phyloP scores from a whole-genome alignment of 2,888 invertebrate species.

The Troides aeacus region DNA sequence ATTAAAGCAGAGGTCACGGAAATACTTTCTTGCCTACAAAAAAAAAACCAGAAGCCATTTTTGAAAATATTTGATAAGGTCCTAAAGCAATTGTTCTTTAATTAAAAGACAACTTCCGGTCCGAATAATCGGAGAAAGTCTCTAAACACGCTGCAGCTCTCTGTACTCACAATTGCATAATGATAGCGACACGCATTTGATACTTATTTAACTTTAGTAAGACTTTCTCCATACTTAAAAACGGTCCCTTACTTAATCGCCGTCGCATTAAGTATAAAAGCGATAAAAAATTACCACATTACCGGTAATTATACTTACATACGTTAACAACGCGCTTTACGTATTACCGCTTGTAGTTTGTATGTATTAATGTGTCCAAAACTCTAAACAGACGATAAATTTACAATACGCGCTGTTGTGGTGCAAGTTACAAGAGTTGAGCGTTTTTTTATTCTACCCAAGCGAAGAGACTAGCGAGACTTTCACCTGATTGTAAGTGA shows the following conservation, averaged over 20 bases:
- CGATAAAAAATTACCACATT: slow-evolving; percentile 39
- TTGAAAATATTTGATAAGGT: too few species aligned
- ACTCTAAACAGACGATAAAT: slow-evolving; percentile 46
- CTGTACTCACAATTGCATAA: too few species aligned
- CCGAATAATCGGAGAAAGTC: too few species aligned
- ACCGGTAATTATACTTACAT: slow-evolving; percentile 35
- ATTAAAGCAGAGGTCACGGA: too few species aligned
- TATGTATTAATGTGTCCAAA: slow-evolving; percentile 39
- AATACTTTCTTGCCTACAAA: too few species aligned
- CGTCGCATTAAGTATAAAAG: slow-evolving; percentile 29
- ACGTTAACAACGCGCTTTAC: slow-evolving; percentile 41
- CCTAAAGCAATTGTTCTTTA: too few species aligned
- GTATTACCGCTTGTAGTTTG: slow-evolving; percentile 37
- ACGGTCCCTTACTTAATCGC: slow-evolving; percentile 8
- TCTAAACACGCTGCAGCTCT: too few species aligned
- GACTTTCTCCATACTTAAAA: background rate
- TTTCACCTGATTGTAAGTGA: too few species aligned
- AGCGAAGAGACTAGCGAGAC: too few species aligned
- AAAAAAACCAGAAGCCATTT: too few species aligned
- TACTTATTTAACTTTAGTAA: background rate
- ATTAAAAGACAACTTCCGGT: too few species aligned
- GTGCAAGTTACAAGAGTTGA: slow-evolving; percentile 18
- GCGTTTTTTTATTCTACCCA: slow-evolving; percentile 13
- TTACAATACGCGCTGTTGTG: slow-evolving; percentile 26
- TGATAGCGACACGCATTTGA: too few species aligned